phyloP scores from a whole-genome alignment of 2,113 vertebrate genomes.

The Hypocryptadius cinnamomeus region DNA sequence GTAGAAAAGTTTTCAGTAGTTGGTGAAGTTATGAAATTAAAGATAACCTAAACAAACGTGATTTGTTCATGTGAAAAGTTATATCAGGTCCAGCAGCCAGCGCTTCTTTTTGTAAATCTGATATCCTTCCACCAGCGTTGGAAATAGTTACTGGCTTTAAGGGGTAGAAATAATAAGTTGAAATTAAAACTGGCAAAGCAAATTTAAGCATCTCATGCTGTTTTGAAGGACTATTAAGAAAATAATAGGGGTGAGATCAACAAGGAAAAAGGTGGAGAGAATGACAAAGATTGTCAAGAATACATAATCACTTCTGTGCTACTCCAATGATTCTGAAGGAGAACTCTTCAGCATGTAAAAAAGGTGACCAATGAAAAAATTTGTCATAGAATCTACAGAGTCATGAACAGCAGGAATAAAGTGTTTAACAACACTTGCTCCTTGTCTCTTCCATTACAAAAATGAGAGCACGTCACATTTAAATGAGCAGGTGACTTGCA shows the following conservation, averaged over 20 bases:
- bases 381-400: neutral
- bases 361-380: neutral
- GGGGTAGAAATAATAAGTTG: neutral
- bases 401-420: neutral
- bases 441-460: neutral
- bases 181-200: neutral
- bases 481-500: neutral
- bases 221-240: neutral
- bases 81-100: neutral
- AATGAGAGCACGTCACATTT: rapidly evolving
- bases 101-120: neutral
- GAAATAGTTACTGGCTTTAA: neutral
- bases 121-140: neutral
- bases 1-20: neutral
- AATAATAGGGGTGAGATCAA: neutral
- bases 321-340: neutral
- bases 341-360: neutral
- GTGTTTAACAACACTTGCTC: neutral
- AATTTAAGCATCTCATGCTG: neutral
- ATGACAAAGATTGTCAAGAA: neutral
- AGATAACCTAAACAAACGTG: neutral
- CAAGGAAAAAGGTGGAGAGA: neutral
- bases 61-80: neutral
- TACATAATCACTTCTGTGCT: neutral
- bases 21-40: neutral